Conservation (phyloP, 2,113 vertebrate genomes). For the Hypanus sabinus region DNA sequence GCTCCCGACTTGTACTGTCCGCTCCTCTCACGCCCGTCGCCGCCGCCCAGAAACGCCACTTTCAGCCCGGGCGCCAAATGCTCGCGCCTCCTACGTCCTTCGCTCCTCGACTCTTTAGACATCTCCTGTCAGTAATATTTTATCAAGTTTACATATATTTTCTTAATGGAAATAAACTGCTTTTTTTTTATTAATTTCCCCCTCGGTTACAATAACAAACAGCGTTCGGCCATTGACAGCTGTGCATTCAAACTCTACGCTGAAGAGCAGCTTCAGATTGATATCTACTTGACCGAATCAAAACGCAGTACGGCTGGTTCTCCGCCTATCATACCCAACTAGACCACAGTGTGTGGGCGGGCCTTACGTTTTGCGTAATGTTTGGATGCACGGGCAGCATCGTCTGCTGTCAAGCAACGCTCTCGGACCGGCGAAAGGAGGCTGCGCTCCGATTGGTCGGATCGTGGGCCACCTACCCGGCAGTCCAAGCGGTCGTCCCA, state of each 20-base stretch:
- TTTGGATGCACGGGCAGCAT: not conserved
- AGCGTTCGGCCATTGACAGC: conserved; percentile 41
- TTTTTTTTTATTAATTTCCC: not conserved
- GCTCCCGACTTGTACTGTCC: conserved; percentile 59
- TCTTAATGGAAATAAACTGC: not conserved
- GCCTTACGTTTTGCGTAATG: not conserved
- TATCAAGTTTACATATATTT: not conserved
- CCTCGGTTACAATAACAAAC: conserved; percentile 38
- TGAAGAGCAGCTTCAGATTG: conserved; percentile 47
- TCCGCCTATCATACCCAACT: conserved; percentile 40
- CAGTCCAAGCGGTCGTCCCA: not conserved
- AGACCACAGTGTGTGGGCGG: conserved; percentile 46
- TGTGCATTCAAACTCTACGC: conserved; percentile 46
- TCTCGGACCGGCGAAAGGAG: not conserved
- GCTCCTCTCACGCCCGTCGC: conserved; percentile 44
- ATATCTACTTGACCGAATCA: conserved; percentile 44
- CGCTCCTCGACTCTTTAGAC: conserved; percentile 65
- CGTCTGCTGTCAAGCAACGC: not conserved
- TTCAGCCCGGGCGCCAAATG: not conserved
- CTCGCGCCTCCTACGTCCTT: conserved; percentile 54
- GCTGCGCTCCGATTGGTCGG: not conserved
- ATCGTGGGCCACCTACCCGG: not conserved
- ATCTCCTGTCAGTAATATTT: conserved; percentile 43
- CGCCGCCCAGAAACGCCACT: conserved; percentile 2
- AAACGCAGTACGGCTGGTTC: conserved; percentile 41